Conservation (phyloP, 2,797 vertebrate species). For the Margarornis squamiger region DNA sequence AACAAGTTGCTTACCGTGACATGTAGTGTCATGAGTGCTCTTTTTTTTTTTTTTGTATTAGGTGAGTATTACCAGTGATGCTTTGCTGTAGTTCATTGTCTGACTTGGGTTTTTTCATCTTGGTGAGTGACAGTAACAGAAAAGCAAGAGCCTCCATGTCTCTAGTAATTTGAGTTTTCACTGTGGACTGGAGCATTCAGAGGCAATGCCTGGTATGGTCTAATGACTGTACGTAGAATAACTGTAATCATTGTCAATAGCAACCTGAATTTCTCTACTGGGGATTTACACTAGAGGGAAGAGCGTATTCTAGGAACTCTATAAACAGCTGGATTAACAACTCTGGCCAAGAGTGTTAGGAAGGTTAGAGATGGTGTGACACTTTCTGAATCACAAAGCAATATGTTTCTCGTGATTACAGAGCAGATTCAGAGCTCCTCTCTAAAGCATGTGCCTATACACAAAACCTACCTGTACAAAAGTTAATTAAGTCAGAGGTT, state of each 20-base stretch:
- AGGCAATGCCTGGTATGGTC: neutral
- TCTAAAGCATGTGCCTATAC: conserved; percentile 59
- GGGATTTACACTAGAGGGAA: conserved; percentile 63
- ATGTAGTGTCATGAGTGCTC: neutral
- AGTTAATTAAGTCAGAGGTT: conserved; percentile 33
- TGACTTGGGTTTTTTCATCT: conserved; percentile 3
- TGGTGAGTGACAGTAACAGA: conserved; percentile 46
- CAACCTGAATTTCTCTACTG: conserved; percentile 56
- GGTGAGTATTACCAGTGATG: neutral
- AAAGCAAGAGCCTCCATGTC: neutral
- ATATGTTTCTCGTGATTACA: conserved; percentile 45
- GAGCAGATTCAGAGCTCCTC: conserved; percentile 51
- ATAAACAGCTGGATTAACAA: neutral
- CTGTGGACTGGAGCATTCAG: conserved; percentile 22
- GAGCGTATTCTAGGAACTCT: conserved; percentile 49
- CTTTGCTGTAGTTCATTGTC: conserved; percentile 45
- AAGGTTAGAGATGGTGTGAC: conserved; percentile 7
- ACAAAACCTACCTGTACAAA: conserved; percentile 57
- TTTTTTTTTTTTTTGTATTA: neutral
- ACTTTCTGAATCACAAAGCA: conserved; percentile 59
- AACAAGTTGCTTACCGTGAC: conserved; percentile 9
- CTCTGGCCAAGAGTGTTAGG: conserved; percentile 9
- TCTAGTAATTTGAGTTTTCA: conserved; percentile 7
- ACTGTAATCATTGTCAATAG: conserved; percentile 5
- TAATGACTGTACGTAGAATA: neutral